Base-by-base conservation (phyloP, 1,140 invertebrate species). In the Papilio polytes region DNA sequence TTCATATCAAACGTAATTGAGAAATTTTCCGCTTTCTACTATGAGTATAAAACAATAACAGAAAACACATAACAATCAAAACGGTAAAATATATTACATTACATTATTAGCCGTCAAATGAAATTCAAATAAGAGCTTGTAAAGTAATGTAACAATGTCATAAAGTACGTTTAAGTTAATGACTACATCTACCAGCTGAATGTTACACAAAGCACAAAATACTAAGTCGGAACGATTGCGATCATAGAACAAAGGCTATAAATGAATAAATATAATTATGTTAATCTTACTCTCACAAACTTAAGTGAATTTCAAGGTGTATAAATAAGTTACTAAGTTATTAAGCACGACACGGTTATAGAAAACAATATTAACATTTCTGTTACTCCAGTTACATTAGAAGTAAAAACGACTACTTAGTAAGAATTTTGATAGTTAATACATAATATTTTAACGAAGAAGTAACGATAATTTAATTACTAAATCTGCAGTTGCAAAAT, bases 131-230 rank as follows among this genome's bases (percentile, higher is more conserved):
- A 59, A 78, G 56, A 46, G 53, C 77, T 63, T 78, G 77, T 78
- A 78, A 78, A 78, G 77, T 78, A 78, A 66, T 63, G 77, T 78
- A 66, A 78, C 77, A 78, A 78, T 78, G 22, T 66, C 77, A 66
- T 78, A 78, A 78, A 78, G 20, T 66, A 66, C 56, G 77, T 66
- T 78, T 78, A 78, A 78, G 76, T 78, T 78, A 78, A 66, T 78
- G 77, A 78, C 77, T 78, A 78, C 56, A 78, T 78, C 36, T 78
- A 78, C 56, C 36, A 18, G 53, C 31, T 78, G 77, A 78, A 78
- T 44, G 56, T 78, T 78, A 48, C 20, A 77, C 26, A 53, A 51
- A 53, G 51, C 51, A 31, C 51, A 53, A 77, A 77, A 77, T 77
- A 56, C 53, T 51, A n/a, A 48, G 18, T 15, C 20, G 48, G 15